These are phyloP conservation scores for Malurus cyaneus DNA, from an alignment of 2,113 vertebrate species.

Conservation along the genomic window DNA sequence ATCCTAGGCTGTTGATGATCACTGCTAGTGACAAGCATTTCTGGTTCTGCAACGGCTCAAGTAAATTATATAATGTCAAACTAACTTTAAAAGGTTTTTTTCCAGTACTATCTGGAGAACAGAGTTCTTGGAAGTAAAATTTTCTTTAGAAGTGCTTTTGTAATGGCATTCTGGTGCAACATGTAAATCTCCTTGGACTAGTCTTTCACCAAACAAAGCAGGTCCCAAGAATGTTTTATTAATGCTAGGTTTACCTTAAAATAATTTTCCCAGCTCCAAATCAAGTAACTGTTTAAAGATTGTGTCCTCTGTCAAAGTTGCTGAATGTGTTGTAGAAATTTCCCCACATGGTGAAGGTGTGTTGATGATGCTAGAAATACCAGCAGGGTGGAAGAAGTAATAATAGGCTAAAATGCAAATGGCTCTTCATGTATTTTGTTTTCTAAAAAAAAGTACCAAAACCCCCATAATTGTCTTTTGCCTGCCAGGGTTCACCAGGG, in stretches of 20 bases:
- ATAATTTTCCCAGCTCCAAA: neutral
- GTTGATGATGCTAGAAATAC: neutral
- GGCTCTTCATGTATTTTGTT: neutral
- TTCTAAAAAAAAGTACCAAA: neutral
- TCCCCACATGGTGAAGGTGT: neutral
- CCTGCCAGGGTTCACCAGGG: neutral
- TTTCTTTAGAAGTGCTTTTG: neutral
- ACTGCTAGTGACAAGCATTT: neutral
- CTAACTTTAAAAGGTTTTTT: neutral
- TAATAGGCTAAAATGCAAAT: neutral
- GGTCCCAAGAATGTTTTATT: neutral
- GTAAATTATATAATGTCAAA: neutral
- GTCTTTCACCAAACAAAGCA: neutral
- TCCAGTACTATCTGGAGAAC: neutral
- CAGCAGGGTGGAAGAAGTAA: neutral
- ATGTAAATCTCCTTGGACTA: neutral
- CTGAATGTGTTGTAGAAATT: neutral
- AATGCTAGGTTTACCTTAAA: neutral
- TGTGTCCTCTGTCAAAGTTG: neutral
- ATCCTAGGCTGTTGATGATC: neutral
- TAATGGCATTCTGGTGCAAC: neutral
- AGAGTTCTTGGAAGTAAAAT: neutral
- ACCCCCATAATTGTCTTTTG: neutral
- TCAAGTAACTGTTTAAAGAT: neutral
- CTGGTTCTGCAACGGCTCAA: neutral